Conservation (phyloP, 1,140 invertebrate species). For the Littorina saxatilis region DNA sequence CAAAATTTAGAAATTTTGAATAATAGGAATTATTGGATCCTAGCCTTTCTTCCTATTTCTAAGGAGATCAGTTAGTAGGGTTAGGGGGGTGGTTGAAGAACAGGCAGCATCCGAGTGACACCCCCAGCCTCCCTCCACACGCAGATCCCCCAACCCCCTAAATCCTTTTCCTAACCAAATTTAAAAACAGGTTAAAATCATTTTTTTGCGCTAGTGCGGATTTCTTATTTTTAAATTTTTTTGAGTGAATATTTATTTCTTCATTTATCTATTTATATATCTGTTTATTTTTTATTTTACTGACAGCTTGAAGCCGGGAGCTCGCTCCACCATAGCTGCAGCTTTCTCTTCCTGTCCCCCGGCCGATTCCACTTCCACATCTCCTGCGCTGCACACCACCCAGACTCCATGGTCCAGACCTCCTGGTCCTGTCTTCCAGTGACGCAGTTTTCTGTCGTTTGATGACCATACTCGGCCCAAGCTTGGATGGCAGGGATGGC, state of each 20-base stretch:
- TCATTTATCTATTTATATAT: not conserved
- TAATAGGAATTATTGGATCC: no score
- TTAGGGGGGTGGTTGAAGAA: no score
- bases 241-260: not conserved
- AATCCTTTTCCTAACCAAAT: not conserved
- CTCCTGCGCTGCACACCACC: not conserved
- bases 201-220: not conserved
- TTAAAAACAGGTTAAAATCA: not conserved
- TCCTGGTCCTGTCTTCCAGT: constrained; percentile 19
- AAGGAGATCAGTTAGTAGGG: no score
- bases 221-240: not conserved
- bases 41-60: no score
- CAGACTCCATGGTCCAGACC: not conserved
- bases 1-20: no score
- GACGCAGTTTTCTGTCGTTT: constrained; percentile 9
- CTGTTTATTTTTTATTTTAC: not conserved
- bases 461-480: not conserved
- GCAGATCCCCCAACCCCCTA: no score
- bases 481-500: no score
- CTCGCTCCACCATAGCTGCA: constrained; percentile 1
- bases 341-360: constrained; percentile 26
- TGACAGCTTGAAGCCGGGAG: not conserved
- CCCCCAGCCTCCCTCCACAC: no score
- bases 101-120: no score
- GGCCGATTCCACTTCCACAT: constrained; percentile 27